Conservation (phyloP, 2,888 invertebrate species). For the Linnaemya tessellans region DNA sequence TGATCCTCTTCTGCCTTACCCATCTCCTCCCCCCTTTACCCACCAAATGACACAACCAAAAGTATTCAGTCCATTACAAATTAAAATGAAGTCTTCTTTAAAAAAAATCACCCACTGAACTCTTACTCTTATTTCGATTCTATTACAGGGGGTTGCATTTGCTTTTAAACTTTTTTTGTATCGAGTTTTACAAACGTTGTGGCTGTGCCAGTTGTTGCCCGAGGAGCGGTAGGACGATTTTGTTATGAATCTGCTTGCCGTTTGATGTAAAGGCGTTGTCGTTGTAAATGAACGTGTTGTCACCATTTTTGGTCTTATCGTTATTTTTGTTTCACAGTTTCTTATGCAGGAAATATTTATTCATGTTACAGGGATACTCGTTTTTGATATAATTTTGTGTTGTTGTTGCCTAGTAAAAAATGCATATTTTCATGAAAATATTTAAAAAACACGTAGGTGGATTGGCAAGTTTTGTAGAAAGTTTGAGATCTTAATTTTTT, state of each 20-base stretch:
- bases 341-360: slow-evolving; percentile 58
- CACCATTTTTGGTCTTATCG: slow-evolving; percentile 71
- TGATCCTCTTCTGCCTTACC: too few species aligned
- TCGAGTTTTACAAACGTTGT: background rate
- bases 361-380: slow-evolving; percentile 55
- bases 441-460: background rate
- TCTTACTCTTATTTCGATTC: background rate
- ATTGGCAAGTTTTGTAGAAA: background rate
- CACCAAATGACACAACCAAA: too few species aligned
- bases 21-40: too few species aligned
- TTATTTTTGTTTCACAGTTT: slow-evolving; percentile 36
- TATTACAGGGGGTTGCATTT: slow-evolving; percentile 3
- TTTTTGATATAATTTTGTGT: background rate
- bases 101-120: background rate
- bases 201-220: background rate
- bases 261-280: slow-evolving; percentile 60
- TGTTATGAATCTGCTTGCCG: slow-evolving; percentile 39
- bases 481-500: background rate
- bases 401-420: slow-evolving; percentile 29
- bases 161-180: background rate
- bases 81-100: background rate
- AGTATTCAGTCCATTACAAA: too few species aligned
- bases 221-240: background rate
- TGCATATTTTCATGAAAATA: slow-evolving; percentile 42
- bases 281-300: slow-evolving; percentile 70